Evolutionary conservation across 2,888 invertebrate species (phyloP), one percentile per base, ranked within the genome.

Genomic region (Thelaira solivaga): DNA sequence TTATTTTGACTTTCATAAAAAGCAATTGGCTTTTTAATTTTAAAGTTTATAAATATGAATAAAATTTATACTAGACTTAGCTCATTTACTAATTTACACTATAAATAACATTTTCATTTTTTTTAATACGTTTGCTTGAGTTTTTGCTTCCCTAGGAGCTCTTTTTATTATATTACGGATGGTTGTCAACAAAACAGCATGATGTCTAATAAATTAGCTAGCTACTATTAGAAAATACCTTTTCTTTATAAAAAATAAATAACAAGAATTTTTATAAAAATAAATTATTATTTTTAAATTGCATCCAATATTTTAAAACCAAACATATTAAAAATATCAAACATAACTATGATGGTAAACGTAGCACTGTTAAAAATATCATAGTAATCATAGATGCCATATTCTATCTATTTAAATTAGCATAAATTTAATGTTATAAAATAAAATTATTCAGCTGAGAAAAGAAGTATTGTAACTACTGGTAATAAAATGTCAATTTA

Each of bases 161-260:
- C 11, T 43, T 61, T n/a, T n/a, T 6, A n/a, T 4, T 2, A 22
- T 20, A 53, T 51, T 71, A 20, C 36, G 49, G 31, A 43, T 49
- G 39, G 41, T 53, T 62, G 62, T 43, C 62, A 13, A 47, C 16
- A 74, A 67, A 74, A 43, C 65, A 43, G 11, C 57, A 65, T 26
- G 65, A 59, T 74, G 59, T 74, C 59, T 59, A 53, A 59, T 67
- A 59, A 74, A 74, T 59, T 67, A 43, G 36, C 41, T 31, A 59
- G 29, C 26, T 34, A 51, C 31, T 26, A 31, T 29, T 18, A 55
- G 34, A 26, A 26, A 16, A 2, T 34, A 36, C 18, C 45, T 55
- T 41, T 59, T 16, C 20, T 45, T 61, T 61, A 18, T 55, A 16
- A 6, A 10, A 51, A 29, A 53, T 67, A 67, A 53, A 53, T 67